Evolutionary conservation across 2,797 vertebrate genomes (phyloP).

Genomic region (Myotis findleyi): DNA sequence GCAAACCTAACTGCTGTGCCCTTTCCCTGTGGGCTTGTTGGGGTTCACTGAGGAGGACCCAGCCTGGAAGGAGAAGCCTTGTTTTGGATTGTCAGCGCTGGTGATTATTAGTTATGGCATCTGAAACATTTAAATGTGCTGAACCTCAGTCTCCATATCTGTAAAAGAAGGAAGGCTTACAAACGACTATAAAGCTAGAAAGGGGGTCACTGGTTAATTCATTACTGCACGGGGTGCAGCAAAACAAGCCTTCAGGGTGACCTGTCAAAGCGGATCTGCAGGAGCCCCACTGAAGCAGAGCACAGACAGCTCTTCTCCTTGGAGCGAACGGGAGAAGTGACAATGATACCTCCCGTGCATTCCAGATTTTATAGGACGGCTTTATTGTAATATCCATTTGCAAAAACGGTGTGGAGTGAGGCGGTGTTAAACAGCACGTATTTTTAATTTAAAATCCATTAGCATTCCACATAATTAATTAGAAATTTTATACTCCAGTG

Average conservation of each 20-base stretch:
- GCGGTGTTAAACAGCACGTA: conserved; percentile 85
- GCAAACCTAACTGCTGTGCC: neutral
- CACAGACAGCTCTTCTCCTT: neutral
- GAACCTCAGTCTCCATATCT: neutral
- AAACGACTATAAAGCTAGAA: neutral
- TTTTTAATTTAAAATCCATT: conserved; percentile 90
- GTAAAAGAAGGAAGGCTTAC: neutral
- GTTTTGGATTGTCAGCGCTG: neutral
- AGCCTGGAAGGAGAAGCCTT: neutral
- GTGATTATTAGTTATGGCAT: neutral
- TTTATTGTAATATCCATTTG: conserved; percentile 78
- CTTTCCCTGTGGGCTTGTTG: neutral
- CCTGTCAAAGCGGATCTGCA: neutral
- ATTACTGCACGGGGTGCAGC: accelerated
- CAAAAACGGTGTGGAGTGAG: conserved; percentile 77
- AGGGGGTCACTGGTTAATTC: neutral
- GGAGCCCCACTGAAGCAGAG: neutral
- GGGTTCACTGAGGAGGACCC: neutral
- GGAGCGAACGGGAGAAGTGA: conserved; percentile 46
- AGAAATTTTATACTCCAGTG: conserved; percentile 88
- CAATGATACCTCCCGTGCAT: conserved; percentile 47
- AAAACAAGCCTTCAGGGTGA: neutral
- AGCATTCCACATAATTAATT: conserved; percentile 90
- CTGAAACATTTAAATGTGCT: neutral
- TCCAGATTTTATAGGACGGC: conserved; percentile 59